Evolutionary conservation across 1,140 invertebrate genomes (phyloP).

Genomic region (Gryon sp.): DNA sequence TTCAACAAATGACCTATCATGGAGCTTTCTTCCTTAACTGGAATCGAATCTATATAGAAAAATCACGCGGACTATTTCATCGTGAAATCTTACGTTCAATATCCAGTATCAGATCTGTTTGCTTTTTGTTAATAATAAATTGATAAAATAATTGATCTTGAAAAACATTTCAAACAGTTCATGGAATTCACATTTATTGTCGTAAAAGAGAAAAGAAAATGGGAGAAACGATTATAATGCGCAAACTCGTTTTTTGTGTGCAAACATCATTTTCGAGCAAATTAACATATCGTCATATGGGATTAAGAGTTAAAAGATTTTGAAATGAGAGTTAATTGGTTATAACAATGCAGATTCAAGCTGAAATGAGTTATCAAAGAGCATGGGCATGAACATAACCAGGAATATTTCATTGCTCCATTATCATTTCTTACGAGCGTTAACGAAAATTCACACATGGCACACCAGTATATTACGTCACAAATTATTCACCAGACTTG

Average conservation of each 20-base stretch:
- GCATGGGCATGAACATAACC: background rate
- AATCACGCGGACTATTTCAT: slow-evolving; percentile 21
- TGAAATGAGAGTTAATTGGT: background rate
- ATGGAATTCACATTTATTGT: no score
- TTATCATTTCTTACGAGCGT: slow-evolving; percentile 26
- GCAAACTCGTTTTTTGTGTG: no score
- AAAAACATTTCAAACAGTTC: no score
- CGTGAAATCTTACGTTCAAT: background rate
- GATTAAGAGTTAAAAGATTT: background rate
- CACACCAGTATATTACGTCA: background rate
- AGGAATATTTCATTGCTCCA: slow-evolving; percentile 15
- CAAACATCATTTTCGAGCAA: background rate
- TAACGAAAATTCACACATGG: slow-evolving; percentile 24
- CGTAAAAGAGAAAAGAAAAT: no score
- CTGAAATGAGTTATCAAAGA: slow-evolving; percentile 13
- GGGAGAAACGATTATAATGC: no score
- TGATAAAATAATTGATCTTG: no score
- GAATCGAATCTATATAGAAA: slow-evolving; percentile 48
- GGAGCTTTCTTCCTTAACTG: slow-evolving; percentile 21
- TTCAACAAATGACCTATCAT: slow-evolving; percentile 49
- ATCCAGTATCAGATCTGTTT: background rate
- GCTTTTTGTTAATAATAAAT: no score
- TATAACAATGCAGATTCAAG: background rate
- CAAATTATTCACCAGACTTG: slow-evolving; percentile 31
- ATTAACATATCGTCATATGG: background rate